phyloP scores from a whole-genome alignment of 2,113 vertebrate genomes.

The Spermophilus dauricus region DNA sequence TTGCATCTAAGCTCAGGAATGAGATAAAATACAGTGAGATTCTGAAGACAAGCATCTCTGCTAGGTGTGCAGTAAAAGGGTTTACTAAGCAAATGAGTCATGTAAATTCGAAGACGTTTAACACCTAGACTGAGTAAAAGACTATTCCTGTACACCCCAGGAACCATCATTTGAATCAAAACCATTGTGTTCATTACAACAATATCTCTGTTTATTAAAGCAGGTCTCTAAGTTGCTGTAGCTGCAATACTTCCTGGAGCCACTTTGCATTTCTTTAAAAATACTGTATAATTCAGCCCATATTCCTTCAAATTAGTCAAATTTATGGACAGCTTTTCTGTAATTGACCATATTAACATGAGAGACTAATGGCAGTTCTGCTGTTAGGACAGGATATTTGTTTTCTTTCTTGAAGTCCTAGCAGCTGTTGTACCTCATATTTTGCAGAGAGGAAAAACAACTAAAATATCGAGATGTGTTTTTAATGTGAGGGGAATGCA shows the following conservation, averaged over 20 bases:
- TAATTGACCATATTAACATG: conserved; percentile 66
- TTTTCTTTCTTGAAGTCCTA: conserved; percentile 72
- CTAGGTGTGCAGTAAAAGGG: conserved; percentile 22
- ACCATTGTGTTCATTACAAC: conserved; percentile 48
- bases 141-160: not conserved
- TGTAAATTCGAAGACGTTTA: conserved; percentile 48
- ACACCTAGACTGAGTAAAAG: not conserved
- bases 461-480: conserved; percentile 53
- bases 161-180: conserved; percentile 20
- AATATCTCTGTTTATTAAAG: conserved; percentile 37
- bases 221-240: conserved; percentile 5
- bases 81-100: conserved; percentile 61
- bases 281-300: conserved; percentile 37
- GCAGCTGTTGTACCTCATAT: conserved; percentile 60
- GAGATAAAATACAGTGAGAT: not conserved
- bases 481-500: conserved; percentile 68
- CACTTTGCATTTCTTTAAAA: conserved; percentile 56
- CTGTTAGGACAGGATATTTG: conserved; percentile 62
- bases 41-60: not conserved
- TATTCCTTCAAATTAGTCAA: conserved; percentile 59
- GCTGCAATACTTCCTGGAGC: not conserved
- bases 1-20: conserved; percentile 43
- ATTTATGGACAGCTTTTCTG: conserved; percentile 67
- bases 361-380: conserved; percentile 36
- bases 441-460: conserved; percentile 66